These are phyloP conservation scores for Cerastoderma edule DNA, from an alignment of 2,888 invertebrate genomes.

Conservation along the genomic window DNA sequence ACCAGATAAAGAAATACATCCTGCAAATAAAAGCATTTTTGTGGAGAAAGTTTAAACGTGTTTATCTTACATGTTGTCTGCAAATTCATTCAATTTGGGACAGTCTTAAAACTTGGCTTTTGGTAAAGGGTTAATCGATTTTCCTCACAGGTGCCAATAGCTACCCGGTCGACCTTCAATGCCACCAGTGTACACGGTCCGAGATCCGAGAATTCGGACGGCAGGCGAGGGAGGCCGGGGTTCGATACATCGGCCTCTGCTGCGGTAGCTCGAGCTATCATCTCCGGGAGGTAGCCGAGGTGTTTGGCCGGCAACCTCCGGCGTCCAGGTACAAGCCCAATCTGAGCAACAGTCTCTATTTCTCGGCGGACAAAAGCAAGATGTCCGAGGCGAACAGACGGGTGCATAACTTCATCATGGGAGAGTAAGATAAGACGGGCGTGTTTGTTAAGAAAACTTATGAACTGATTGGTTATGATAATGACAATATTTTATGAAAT, in stretches of 20 bases:
- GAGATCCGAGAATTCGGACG: slow-evolving; percentile 73
- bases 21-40: background rate
- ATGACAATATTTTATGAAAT: background rate
- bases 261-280: slow-evolving; percentile 75
- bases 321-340: slow-evolving; percentile 63
- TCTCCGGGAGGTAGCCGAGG: slow-evolving; percentile 71
- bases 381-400: slow-evolving; percentile 1
- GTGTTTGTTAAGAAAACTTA: background rate
- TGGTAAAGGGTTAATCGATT: background rate
- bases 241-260: slow-evolving; percentile 79
- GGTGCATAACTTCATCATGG: slow-evolving; percentile 9
- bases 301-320: slow-evolving; percentile 70
- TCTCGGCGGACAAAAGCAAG: background rate
- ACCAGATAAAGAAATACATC: background rate
- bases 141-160: slow-evolving; percentile 62
- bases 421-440: background rate
- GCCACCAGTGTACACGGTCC: slow-evolving; percentile 60
- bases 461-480: background rate
- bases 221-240: slow-evolving; percentile 70
- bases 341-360: slow-evolving; percentile 35
- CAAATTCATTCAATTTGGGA: background rate
- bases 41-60: background rate
- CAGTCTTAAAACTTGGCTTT: background rate
- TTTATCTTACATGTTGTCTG: background rate
- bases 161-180: slow-evolving; percentile 67